These are phyloP conservation scores for Papio anubis DNA, from an alignment of 2,113 vertebrate species.

Conservation along the genomic window DNA sequence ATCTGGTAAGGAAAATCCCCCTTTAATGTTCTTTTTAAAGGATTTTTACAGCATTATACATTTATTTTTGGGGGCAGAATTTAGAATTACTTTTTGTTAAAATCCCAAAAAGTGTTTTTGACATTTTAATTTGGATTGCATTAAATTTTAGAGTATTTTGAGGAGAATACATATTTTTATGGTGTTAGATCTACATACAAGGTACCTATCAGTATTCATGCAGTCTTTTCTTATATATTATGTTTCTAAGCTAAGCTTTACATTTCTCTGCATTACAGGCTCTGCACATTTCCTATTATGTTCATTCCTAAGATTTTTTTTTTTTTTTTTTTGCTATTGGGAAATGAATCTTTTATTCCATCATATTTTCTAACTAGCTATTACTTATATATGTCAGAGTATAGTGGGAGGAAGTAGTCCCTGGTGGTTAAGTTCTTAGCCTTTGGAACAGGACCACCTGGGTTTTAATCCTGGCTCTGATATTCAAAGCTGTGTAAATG, in stretches of 20 bases:
- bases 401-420: background rate
- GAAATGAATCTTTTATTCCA: background rate
- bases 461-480: background rate
- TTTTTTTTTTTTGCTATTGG: background rate
- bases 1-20: background rate
- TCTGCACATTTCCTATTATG: background rate
- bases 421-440: background rate
- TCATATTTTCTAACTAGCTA: background rate
- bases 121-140: background rate
- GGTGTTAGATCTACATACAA: background rate
- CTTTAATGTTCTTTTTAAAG: background rate
- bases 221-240: background rate
- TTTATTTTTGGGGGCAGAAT: background rate
- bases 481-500: background rate
- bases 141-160: background rate
- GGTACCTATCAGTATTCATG: background rate
- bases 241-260: background rate
- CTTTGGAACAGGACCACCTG: background rate
- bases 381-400: background rate
- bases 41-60: background rate
- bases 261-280: background rate
- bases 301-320: background rate
- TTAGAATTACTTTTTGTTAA: background rate
- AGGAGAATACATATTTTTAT: slow-evolving; percentile 5
- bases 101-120: background rate